These are phyloP conservation scores for Hydriomena furcata DNA, from an alignment of 2,888 invertebrate genomes.

Conservation along the genomic window DNA sequence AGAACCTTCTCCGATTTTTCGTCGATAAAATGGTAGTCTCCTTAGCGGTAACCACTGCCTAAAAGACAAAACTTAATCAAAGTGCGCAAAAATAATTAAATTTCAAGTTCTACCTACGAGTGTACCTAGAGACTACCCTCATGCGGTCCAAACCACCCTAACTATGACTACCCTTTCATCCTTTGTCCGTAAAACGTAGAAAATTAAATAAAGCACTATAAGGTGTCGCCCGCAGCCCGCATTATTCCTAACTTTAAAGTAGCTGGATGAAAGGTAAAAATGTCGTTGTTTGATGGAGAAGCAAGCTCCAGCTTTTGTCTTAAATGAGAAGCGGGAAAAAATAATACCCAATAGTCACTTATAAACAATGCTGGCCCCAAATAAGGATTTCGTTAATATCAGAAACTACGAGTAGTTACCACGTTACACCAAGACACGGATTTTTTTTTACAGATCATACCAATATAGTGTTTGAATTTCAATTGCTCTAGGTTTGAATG, in stretches of 20 bases:
- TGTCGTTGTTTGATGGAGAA: slow-evolving; percentile 26
- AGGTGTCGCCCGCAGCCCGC: slow-evolving; percentile 69
- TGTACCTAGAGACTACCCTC: slow-evolving; percentile 16
- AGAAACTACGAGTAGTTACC: no score
- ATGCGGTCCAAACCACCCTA: slow-evolving; percentile 20
- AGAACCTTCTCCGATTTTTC: no score
- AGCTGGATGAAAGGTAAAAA: slow-evolving; percentile 52
- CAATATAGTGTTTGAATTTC: no score
- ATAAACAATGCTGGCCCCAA: no score
- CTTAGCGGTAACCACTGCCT: neutral
- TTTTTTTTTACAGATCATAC: no score
- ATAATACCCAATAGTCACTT: no score
- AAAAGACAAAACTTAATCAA: neutral
- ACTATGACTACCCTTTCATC: slow-evolving; percentile 26
- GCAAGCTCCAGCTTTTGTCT: slow-evolving; percentile 1
- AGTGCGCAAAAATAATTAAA: slow-evolving; percentile 13
- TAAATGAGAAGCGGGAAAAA: neutral
- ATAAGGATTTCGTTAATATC: no score
- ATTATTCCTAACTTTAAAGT: slow-evolving; percentile 28
- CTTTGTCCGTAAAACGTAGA: slow-evolving; percentile 51
- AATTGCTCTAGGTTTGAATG: no score
- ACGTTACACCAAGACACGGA: no score
- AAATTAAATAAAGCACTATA: slow-evolving; percentile 77
- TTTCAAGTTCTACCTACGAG: neutral
- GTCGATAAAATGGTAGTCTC: no score